Evolutionary conservation across 2,888 invertebrate species (phyloP).

Genomic region (Chymomyza procnemis): DNA sequence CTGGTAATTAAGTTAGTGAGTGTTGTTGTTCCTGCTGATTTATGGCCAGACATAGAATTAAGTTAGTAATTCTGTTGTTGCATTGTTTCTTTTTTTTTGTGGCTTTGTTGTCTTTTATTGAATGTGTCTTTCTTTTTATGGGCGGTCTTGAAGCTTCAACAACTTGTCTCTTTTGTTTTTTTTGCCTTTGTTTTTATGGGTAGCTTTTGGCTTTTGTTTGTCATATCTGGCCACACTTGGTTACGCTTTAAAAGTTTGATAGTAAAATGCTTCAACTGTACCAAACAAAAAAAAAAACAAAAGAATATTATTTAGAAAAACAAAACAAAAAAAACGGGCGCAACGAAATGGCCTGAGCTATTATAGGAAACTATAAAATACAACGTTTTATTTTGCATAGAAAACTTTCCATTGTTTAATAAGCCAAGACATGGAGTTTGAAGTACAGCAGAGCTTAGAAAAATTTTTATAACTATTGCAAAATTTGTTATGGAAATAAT

Average conservation of each 20-base stretch:
- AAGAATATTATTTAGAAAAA: constrained; percentile 7
- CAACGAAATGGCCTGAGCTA: background rate
- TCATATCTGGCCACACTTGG: constrained; percentile 31
- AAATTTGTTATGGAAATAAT: background rate
- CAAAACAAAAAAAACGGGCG: background rate
- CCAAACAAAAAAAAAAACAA: constrained; percentile 5
- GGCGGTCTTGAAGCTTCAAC: background rate
- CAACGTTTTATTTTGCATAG: too few species aligned
- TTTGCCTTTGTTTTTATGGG: constrained; percentile 10
- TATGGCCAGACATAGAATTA: constrained; percentile 54
- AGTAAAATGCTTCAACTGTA: constrained; percentile 41
- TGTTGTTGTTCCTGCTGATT: constrained; percentile 33
- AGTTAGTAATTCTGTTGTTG: constrained; percentile 59
- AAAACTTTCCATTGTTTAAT: background rate
- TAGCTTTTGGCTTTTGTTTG: constrained; percentile 5
- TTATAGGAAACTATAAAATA: background rate
- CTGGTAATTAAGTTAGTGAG: constrained; percentile 55
- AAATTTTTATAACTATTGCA: background rate
- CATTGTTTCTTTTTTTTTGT: constrained; percentile 58
- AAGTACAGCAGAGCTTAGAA: background rate
- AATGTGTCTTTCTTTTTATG: background rate
- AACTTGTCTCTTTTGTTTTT: background rate
- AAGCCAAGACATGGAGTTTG: background rate
- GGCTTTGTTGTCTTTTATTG: constrained; percentile 11
- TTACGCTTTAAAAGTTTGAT: constrained; percentile 50